Base-by-base conservation (phyloP, 2,888 invertebrate species). In the Beris chalybata region DNA sequence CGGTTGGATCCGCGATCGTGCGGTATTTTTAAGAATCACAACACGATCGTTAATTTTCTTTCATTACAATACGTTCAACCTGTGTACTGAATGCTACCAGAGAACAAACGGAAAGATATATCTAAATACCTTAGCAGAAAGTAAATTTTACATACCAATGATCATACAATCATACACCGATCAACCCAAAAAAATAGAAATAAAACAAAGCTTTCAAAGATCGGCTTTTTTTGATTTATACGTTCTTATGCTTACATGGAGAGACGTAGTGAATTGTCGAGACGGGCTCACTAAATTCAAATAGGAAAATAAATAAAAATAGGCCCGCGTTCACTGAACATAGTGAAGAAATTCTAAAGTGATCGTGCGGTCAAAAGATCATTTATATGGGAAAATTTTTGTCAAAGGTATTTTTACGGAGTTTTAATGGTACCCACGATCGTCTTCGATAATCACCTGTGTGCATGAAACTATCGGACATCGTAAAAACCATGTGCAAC, bases 331-430 rank as follows among this genome's bases (percentile, higher is more conserved):
- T 22, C 22, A 22, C 22, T 22, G 22, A 38, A 5, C 38, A 38
- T 9, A 38, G 9, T 38, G 38, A 38, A 38, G 38, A 38, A 22
- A 9, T 38, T 38, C 3, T 38, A 9, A 29, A 47, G 58, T 45
- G 45, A 58, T 61, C 61, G 52, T 61, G 50, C 11, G 43, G 50
- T 22, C 61, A 50, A 52, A 61, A 31, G 52, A 61, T 50, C 52
- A 50, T 61, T 61, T 61, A 22, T 22, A 61, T 61, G 61, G 61
- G 61, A 22, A n/a, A 61, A 61, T 61, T 50, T 61, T 61, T 61
- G 61, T 61, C 61, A 61, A 50, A 61, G 61, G 38, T 61, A 61
- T 52, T 61, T 61, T 61, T 50, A 61, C 61, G 22, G 52, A 50
- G 61, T 61, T 59, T 61, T 61, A 61, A 61, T 61, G 61, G 43